Conservation (phyloP, 2,888 invertebrate genomes). For the Drosophila colorata region DNA sequence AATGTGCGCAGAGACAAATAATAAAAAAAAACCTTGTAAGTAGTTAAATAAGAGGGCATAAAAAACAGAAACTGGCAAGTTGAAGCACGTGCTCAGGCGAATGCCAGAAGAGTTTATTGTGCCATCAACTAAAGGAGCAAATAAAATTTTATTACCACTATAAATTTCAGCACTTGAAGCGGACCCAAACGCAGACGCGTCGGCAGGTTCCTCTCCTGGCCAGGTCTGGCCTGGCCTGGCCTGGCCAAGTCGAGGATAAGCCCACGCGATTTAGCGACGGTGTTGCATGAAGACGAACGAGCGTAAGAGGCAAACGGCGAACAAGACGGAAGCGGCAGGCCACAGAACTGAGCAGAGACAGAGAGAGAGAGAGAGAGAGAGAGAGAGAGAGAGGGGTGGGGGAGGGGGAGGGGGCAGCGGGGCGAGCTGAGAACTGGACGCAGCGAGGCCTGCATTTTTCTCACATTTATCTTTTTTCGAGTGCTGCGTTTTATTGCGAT, state of each 20-base stretch:
- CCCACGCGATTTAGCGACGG: constrained; percentile 77
- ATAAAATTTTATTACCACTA: constrained; percentile 81
- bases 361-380: too few species aligned
- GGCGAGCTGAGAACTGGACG: constrained; percentile 32
- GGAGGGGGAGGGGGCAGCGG: background rate
- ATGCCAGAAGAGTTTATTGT: constrained; percentile 77
- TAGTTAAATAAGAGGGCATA: constrained; percentile 37
- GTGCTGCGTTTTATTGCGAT: constrained; percentile 81
- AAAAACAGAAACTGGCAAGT: constrained; percentile 42
- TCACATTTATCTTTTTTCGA: constrained; percentile 81
- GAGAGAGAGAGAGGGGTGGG: too few species aligned
- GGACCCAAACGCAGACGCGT: constrained; percentile 52
- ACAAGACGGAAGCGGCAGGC: constrained; percentile 29
- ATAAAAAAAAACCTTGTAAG: constrained; percentile 30
- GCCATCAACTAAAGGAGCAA: constrained; percentile 81
- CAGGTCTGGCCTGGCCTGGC: constrained; percentile 16
- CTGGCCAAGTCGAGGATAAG: constrained; percentile 61
- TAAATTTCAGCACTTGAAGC: constrained; percentile 78
- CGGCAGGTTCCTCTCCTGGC: constrained; percentile 63
- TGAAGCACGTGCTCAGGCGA: constrained; percentile 72
- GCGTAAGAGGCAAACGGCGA: constrained; percentile 41
- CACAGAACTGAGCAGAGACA: background rate
- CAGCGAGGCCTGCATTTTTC: constrained; percentile 75
- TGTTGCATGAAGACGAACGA: constrained; percentile 64
- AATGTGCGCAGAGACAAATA: constrained; percentile 13